phyloP scores from a whole-genome alignment of 2,888 invertebrate species.

The Eulithis testata region DNA sequence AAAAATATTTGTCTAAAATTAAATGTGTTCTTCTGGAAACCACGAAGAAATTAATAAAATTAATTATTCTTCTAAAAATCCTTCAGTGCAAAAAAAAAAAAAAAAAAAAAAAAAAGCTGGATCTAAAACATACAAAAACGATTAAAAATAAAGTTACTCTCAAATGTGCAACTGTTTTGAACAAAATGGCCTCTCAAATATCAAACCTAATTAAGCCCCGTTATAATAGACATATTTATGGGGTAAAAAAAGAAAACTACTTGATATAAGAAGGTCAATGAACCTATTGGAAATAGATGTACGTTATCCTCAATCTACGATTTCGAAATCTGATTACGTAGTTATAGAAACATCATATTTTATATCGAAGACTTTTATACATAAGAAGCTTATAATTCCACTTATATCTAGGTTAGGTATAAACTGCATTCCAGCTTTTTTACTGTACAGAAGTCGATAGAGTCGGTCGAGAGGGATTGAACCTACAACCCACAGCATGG shows the following conservation, averaged over 20 bases:
- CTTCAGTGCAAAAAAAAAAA: background rate
- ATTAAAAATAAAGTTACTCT: no score
- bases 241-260: background rate
- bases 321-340: background rate
- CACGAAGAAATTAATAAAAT: no score
- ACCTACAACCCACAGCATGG: no score
- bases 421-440: no score
- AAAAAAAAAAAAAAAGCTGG: background rate
- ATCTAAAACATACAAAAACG: background rate
- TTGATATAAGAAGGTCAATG: background rate
- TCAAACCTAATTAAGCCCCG: background rate
- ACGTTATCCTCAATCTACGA: conserved; percentile 5
- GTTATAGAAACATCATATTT: no score
- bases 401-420: no score
- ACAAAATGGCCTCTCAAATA: background rate
- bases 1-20: no score
- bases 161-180: background rate
- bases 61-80: background rate
- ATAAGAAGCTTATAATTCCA: background rate
- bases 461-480: no score
- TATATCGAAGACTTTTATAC: no score
- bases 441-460: no score
- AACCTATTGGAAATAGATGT: conserved; percentile 1
- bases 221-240: background rate
- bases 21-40: no score